These are phyloP conservation scores for Cheilosia impressa DNA, from an alignment of 2,888 invertebrate species.

Conservation along the genomic window DNA sequence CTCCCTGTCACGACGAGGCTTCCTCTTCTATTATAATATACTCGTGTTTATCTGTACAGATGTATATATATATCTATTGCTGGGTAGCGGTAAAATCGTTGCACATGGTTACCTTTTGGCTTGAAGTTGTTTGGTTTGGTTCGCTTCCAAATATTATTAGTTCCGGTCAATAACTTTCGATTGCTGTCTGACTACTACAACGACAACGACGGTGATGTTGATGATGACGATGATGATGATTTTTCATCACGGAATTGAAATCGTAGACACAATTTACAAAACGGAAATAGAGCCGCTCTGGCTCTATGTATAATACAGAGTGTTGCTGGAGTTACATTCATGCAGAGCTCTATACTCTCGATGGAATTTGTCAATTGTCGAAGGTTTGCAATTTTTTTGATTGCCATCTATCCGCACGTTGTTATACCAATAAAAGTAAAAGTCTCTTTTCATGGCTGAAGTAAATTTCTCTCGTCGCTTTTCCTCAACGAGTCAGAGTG, in stretches of 20 bases:
- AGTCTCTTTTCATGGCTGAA: constrained; percentile 39
- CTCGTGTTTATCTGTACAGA: background rate
- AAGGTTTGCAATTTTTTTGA: constrained; percentile 38
- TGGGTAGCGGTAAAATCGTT: constrained; percentile 54
- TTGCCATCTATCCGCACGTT: constrained; percentile 29
- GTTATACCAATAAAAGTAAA: constrained; percentile 59
- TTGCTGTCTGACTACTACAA: constrained; percentile 26
- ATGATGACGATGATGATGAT: constrained; percentile 42
- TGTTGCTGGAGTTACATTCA: too few relatives aligned
- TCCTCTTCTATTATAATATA: constrained; percentile 2
- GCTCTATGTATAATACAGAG: too few relatives aligned
- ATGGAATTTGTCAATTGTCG: constrained; percentile 65
- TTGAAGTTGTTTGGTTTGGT: constrained; percentile 48
- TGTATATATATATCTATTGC: constrained; percentile 18
- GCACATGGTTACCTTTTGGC: constrained; percentile 68
- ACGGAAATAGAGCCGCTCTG: constrained; percentile 4
- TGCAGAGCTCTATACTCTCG: background rate
- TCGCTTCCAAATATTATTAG: constrained; percentile 71
- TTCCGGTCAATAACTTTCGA: constrained; percentile 75
- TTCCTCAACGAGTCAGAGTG: constrained; percentile 14
- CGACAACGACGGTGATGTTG: background rate
- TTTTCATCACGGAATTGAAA: constrained; percentile 59
- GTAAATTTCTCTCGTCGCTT: constrained; percentile 27
- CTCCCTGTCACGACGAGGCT: constrained; percentile 43
- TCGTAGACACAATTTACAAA: constrained; percentile 35